Base-by-base conservation (phyloP, 2,888 invertebrate species). In the Cephus pygmeus region DNA sequence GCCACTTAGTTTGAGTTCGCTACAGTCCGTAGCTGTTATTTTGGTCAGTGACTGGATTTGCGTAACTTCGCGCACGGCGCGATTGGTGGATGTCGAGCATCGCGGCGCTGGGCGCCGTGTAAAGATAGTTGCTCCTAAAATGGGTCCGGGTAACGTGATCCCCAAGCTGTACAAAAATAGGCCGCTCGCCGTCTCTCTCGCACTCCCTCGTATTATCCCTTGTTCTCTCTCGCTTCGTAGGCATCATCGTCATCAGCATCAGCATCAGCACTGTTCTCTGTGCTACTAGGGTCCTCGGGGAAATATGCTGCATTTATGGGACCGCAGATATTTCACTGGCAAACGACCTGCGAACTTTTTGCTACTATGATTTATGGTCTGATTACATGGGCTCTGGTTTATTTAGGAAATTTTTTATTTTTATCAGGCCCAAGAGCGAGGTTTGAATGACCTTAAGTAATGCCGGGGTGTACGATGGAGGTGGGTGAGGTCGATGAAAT, bases 131-230 rank as follows among this genome's bases (percentile, higher is more conserved):
- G 93, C 92, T 93, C 94, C 93, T 93, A 94, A 94, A 94, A 94
- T 94, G 94, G 94, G 91, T 90, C 92, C 92, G 90, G 92, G 94
- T 93, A 94, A 94, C 92, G 93, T 93, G 94, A 94, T 94, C 93
- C 92, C 56, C 88, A 86, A 92, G 90, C 85, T 86, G 91, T 88
- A 92, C 92, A 90, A 92, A 93, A 93, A 93, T 93, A 93, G 93
- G 90, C 90, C 90, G 88, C 87, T 89, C 90, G 88, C 90, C 90
- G 89, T 56, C 87, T 87, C 86, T 86, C 83, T 83, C 81, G 84
- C 83, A 81, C 85, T 86, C 85, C 86, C 85, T 84, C 84, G 80
- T 69, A 15, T 75, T 71, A 31, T 40, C 40, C 86, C 85, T 83
- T 84, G 80, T 69, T n/a, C 73, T 71, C 36, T 40, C 69, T 11